Base-by-base conservation (phyloP, 1,140 invertebrate species). In the Drosophila elegans region DNA sequence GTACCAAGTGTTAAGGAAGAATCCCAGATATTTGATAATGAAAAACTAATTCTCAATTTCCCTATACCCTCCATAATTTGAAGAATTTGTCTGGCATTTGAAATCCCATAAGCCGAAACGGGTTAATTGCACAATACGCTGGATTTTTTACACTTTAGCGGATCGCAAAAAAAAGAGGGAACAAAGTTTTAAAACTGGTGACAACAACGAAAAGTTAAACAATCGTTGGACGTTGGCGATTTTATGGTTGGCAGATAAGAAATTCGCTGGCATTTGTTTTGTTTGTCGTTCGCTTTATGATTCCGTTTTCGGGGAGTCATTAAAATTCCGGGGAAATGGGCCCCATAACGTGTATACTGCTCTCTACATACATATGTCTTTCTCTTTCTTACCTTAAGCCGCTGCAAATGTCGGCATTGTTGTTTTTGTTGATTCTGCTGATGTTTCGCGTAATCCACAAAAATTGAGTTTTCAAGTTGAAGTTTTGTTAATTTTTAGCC, bases 371-470 rank as follows among this genome's bases (percentile, higher is more conserved):
- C 4, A 16, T 32, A 13, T 41, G 11, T 4, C 4, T 21, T 41
- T 16, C 27, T 38, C 21, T 51, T 36, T 67, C 21, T 39, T 12
- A 90, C 88, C 88, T 90, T 90, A 90, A 60, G 77, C 86, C 78
- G 80, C 72, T 57, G 62, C 79, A 80, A 77, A 80, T 69, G 74
- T 84, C 63, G 74, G 78, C 74, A 75, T 64, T 61, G 48, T 64
- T 68, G 34, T 5, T 21, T 21, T 36, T 57, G 34, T 34, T 38
- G 51, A 3, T 62, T 34, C 21, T 44, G 54, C 36, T 56, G 52
- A 38, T 63, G 59, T 44, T 44, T 69, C 82, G 82, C 82, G 84
- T 88, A 86, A 88, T 86, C 83, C 83, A 76, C 73, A 82, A 82
- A 76, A 69, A 81, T 72, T 76, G 51, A 66, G 41, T 54, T 54